Base-by-base conservation (phyloP, 2,888 invertebrate species). In the Venusia cambrica region DNA sequence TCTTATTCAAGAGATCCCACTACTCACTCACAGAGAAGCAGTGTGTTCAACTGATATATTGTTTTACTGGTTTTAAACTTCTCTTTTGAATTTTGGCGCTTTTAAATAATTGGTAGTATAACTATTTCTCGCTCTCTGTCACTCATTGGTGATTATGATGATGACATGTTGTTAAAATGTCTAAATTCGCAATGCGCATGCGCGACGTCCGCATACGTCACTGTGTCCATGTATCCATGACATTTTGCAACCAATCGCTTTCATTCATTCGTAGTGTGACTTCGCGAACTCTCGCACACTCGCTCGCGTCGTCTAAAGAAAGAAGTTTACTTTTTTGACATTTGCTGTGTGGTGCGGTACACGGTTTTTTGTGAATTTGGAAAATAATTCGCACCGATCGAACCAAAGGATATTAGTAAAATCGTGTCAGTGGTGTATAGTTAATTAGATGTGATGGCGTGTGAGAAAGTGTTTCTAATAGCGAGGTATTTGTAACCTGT, bases 401-500 rank as follows among this genome's bases (percentile, higher is more conserved):
- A n/a, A n/a, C n/a, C n/a, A n/a, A n/a, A n/a, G n/a, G n/a, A 17
- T 9, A 38, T 13, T 32, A 40, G 11, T 17, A 28, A 10, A 32
- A 16, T 27, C 16, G 27, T 35, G 28, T 34, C 21, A 34, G 19
- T 39, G n/a, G n/a, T 19, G 18, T 36, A 20, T 26, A 8, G 21
- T 18, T 17, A 24, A 10, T 3, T 14, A 28, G 15, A n/a, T 12
- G 45, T 45, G 51, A 43, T 46, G 12, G 7, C 18, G 38, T 30
- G 49, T 38, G 47, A 46, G 45, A 62, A 38, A 68, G 66, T 71
- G 65, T 58, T 55, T 56, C 47, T 57, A 57, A 63, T 63, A 54
- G 61, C 62, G 61, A 64, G 53, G 52, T n/a, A n/a, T n/a, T n/a
- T n/a, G n/a, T 72, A 77, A 73, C 76, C 73, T 75, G 78, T 76